Percentiles rank a stretch among this genome's conserved stretches.
These are phyloP conservation scores for Junco hyemalis DNA, from an alignment of 2,113 vertebrate species.

Conservation along the genomic window DNA sequence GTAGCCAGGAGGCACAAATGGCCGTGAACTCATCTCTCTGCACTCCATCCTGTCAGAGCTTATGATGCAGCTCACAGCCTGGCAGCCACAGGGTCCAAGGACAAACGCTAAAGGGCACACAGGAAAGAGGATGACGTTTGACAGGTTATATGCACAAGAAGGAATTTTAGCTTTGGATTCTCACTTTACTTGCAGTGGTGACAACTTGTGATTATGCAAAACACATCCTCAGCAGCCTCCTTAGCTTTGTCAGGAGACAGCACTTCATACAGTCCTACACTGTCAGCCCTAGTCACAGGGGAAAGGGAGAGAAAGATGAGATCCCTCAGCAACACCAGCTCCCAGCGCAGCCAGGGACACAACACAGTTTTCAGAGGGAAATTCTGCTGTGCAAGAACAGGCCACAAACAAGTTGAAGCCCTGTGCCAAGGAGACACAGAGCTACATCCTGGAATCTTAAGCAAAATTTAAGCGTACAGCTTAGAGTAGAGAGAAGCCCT, in stretches of 20 bases:
- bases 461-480: background rate
- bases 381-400: background rate
- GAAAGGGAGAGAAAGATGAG: background rate
- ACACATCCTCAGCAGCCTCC: background rate
- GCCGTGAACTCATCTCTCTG: background rate
- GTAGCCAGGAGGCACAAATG: constrained; percentile 4
- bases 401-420: background rate
- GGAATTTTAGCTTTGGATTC: background rate
- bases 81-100: background rate
- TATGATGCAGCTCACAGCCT: background rate
- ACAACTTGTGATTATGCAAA: background rate
- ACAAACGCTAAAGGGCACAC: background rate
- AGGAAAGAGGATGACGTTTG: background rate
- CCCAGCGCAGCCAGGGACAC: background rate
- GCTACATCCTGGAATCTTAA: background rate
- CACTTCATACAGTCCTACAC: background rate
- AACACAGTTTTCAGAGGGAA: fast-evolving
- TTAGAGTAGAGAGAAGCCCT: background rate
- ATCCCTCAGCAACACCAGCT: fast-evolving
- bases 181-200: background rate
- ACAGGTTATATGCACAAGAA: background rate
- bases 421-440: background rate
- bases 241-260: background rate
- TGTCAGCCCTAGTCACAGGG: background rate
- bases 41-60: background rate